Evolutionary conservation across 2,888 invertebrate species (phyloP).

Genomic region (Lumbricus terrestris): DNA sequence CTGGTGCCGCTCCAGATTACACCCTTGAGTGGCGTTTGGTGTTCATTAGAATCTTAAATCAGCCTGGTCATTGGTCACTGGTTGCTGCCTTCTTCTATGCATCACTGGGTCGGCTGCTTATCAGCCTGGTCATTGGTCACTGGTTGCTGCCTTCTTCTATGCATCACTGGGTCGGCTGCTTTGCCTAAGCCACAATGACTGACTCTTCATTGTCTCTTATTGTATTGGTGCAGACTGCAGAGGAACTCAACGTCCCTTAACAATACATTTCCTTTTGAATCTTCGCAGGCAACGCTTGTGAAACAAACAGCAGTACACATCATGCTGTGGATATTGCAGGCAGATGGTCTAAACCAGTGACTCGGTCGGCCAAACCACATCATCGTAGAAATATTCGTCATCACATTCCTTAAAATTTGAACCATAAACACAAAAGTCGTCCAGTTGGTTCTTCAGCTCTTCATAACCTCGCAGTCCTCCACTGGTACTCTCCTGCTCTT

Average conservation of each 20-base stretch:
- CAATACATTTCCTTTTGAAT: neutral
- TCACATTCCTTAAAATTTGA: neutral
- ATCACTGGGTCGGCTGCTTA: neutral
- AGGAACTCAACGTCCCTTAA: neutral
- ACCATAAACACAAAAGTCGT: neutral
- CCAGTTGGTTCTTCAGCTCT: neutral
- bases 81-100: neutral
- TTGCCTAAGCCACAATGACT: neutral
- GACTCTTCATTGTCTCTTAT: neutral
- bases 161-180: neutral
- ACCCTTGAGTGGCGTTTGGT: neutral
- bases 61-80: neutral
- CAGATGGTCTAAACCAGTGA: neutral
- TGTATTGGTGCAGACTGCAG: neutral
- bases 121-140: neutral
- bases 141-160: neutral
- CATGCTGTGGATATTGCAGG: neutral
- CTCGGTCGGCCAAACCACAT: neutral
- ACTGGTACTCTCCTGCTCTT: neutral
- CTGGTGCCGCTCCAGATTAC: neutral
- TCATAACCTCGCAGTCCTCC: neutral
- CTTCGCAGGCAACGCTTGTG: neutral
- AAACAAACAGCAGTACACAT: neutral
- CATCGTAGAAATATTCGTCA: conserved; percentile 15
- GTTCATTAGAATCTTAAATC: neutral